Percentiles rank a stretch among this genome's conserved stretches.
Conservation (phyloP, 2,888 invertebrate genomes). For the Dasypolia templi region DNA sequence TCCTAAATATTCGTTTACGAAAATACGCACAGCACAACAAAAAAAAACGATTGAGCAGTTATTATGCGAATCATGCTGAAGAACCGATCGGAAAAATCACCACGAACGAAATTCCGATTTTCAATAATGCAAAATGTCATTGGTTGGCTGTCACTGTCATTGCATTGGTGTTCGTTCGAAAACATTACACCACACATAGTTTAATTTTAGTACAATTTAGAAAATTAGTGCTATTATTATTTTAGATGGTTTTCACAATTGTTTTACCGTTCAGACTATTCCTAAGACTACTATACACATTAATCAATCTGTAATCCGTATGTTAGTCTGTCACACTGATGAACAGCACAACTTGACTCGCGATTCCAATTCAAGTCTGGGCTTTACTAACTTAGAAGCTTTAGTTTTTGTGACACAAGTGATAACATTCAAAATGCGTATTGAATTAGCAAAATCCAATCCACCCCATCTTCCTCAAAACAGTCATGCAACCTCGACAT, state of each 20-base stretch:
- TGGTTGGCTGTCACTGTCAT: slow-evolving; percentile 9
- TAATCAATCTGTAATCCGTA: not conserved
- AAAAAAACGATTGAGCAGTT: slow-evolving; percentile 58
- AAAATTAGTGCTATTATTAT: not conserved
- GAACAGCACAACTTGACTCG: not conserved
- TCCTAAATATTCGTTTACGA: slow-evolving; percentile 40
- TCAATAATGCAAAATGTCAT: slow-evolving; percentile 55
- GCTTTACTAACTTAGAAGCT: not conserved
- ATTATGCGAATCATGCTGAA: slow-evolving; percentile 68
- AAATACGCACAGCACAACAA: slow-evolving; percentile 48
- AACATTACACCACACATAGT: not conserved
- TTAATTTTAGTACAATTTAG: no score
- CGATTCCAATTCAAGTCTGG: not conserved
- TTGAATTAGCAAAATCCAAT: not conserved
- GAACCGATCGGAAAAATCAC: slow-evolving; percentile 68
- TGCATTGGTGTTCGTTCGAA: slow-evolving; percentile 46
- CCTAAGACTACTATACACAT: not conserved
- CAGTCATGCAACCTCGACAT: not conserved
- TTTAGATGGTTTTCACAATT: no score
- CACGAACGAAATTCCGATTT: slow-evolving; percentile 69
- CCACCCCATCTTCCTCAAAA: not conserved
- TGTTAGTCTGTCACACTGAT: not conserved
- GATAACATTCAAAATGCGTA: not conserved
- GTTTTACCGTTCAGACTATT: not conserved
- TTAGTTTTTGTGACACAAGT: not conserved